These are phyloP conservation scores for Trachythela sp. DNA, from an alignment of 64 coral and sea anemone species.

Conservation along the genomic window DNA sequence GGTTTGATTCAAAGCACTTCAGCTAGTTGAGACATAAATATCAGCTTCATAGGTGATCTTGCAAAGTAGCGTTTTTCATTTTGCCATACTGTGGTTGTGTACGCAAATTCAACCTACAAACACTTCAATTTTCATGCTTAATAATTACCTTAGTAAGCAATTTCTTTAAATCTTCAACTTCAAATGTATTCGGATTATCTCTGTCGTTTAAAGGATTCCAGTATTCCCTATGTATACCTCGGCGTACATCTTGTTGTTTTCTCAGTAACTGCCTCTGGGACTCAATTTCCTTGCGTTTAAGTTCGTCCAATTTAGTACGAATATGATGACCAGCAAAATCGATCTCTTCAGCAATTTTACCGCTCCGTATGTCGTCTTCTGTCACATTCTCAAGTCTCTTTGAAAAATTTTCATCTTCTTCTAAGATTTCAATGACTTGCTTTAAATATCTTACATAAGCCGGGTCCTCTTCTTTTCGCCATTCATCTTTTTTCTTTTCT, in stretches of 20 bases:
- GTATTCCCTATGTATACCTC: constrained; percentile 77
- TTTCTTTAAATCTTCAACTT: constrained; percentile 81
- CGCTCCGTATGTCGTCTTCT: constrained; percentile 75
- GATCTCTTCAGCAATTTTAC: constrained; percentile 81
- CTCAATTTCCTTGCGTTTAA: constrained; percentile 93
- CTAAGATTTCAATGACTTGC: constrained; percentile 98
- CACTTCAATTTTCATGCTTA: neutral
- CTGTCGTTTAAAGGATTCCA: constrained; percentile 98
- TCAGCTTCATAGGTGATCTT: too few relatives aligned
- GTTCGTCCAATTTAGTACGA: constrained; percentile 77
- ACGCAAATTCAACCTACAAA: constrained; percentile 18
- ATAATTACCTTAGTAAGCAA: constrained; percentile 72
- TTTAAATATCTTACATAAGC: constrained; percentile 92
- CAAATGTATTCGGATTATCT: constrained; percentile 97
- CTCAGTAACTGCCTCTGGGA: constrained; percentile 71
- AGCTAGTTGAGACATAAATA: too few relatives aligned
- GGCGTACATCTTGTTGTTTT: constrained; percentile 87
- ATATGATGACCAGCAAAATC: constrained; percentile 93
- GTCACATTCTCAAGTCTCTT: constrained; percentile 87
- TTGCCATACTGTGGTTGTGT: neutral
- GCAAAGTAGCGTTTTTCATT: too few relatives aligned
- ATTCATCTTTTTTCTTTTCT: neutral
- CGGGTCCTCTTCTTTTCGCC: constrained; percentile 59
- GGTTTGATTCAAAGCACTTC: too few relatives aligned
- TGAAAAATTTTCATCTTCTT: constrained; percentile 90